Evolutionary conservation across 2,113 vertebrate genomes (phyloP), one percentile per base, ranked within the genome.

Genomic region (Hippocampus abdominalis): DNA sequence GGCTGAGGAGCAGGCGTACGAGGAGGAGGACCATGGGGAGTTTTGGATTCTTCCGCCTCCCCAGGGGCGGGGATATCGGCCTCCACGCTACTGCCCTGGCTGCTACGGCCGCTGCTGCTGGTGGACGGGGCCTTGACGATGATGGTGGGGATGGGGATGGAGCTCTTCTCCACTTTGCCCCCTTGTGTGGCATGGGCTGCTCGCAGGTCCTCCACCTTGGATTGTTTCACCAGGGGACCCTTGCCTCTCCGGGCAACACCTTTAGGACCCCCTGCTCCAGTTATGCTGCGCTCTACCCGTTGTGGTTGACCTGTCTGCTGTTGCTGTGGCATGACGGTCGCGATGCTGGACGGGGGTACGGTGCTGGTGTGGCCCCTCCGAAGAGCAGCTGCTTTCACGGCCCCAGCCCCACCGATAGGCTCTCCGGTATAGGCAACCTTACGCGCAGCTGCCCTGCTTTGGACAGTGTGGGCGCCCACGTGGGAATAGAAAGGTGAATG

Each of bases 91-190:
- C 95, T 96, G 73, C 95, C 95, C 84, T 96, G 95, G 81, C 95
- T 97, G 88, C 95, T 97, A 70, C 94, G 94, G 53, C 95, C 95
- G 67, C 95, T 96, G 89, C 95, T 97, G 86, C 95, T 97, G 83
- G 95, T 97, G 65, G 95, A 97, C 23, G 95, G 95, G 0, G 95
- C 95, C 84, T 97, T 97, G 66, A 97, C 94, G 8, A 97, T 95
- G 57, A 97, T 97, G 79, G 95, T 97, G 74, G 95, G 95, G 74
- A 97, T 95, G 39, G 95, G 91, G 76, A 97, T 96, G 77, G 95
- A 96, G 78, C 93, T 97, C 85, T 96, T 97, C 77, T 96, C 95
- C 69, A 92, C 86, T 81, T 92, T 91, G 13, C 78, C 84, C 62
- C 84, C 89, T 23, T 92, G 71, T 0, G 62, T 91, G 16, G 70